These are phyloP conservation scores for Nematopogon swammerdamellus DNA, from an alignment of 2,888 invertebrate species.

Conservation along the genomic window DNA sequence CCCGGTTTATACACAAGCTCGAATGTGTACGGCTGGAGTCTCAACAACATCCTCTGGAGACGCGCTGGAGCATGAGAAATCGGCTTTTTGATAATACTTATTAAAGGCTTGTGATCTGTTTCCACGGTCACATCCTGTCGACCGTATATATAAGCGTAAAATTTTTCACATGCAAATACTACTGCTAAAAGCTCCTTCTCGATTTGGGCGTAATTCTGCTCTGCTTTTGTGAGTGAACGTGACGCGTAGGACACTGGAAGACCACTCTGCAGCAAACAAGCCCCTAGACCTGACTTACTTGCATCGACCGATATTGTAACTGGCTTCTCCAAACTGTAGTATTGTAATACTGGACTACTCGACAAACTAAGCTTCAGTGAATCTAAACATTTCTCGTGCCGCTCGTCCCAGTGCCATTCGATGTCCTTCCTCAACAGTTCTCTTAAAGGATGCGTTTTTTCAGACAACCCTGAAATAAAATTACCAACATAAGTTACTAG, in stretches of 20 bases:
- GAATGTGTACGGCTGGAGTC: constrained; percentile 12
- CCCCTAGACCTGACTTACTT: constrained; percentile 13
- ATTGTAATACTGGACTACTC: constrained; percentile 11
- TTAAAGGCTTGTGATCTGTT: constrained; percentile 7
- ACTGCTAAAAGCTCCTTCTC: constrained; percentile 13
- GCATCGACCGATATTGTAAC: constrained; percentile 9
- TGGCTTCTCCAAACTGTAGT: constrained; percentile 10
- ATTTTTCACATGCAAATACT: constrained; percentile 12
- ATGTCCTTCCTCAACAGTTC: constrained; percentile 10
- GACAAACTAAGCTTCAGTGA: constrained; percentile 3
- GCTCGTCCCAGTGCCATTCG: constrained; percentile 4
- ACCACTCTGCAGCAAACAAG: constrained; percentile 11
- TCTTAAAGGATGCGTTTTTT: constrained; percentile 10
- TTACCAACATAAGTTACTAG: constrained; percentile 13
- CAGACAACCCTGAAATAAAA: constrained; percentile 14
- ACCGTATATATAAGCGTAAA: constrained; percentile 11
- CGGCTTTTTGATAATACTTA: constrained; percentile 11
- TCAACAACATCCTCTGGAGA: constrained; percentile 13
- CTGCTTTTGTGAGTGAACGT: constrained; percentile 10
- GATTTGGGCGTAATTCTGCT: constrained; percentile 12
- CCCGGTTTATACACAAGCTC: constrained; percentile 13
- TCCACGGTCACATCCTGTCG: constrained; percentile 5
- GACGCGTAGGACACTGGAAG: constrained; percentile 14
- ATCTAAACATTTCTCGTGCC: constrained; percentile 3
- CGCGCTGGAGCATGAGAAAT: constrained; percentile 7